Evolutionary conservation across 1,140 invertebrate genomes (phyloP).

Genomic region (Achroia grisella): DNA sequence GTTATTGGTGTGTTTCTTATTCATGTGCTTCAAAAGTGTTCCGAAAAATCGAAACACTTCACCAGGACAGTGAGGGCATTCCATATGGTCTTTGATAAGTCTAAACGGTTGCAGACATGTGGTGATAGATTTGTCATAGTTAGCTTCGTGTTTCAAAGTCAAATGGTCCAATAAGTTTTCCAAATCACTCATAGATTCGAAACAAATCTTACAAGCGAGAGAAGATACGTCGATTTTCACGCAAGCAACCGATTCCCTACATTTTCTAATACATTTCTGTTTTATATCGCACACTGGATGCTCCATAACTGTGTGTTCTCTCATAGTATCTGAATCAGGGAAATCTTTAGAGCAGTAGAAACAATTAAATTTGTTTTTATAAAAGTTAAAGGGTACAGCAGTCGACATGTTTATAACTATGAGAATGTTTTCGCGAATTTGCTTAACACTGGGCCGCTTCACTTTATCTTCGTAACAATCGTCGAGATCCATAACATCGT

Average conservation of each 20-base stretch:
- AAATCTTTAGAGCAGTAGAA: conserved; percentile 65
- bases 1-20: conserved; percentile 55
- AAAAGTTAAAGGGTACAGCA: conserved; percentile 62
- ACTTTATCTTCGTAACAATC: conserved; percentile 25
- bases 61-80: conserved; percentile 44
- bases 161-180: conserved; percentile 51
- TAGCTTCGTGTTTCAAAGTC: conserved; percentile 45
- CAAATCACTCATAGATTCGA: conserved; percentile 43
- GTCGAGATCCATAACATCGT: conserved; percentile 43
- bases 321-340: conserved; percentile 47
- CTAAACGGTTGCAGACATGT: conserved; percentile 56
- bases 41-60: conserved; percentile 60
- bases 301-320: conserved; percentile 48
- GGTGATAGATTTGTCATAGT: conserved; percentile 57
- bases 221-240: conserved; percentile 60
- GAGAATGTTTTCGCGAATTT: conserved; percentile 55
- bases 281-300: conserved; percentile 53
- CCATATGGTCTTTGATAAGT: conserved; percentile 55
- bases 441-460: conserved; percentile 54
- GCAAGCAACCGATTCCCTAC: conserved; percentile 48
- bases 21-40: conserved; percentile 58
- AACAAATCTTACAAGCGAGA: conserved; percentile 55
- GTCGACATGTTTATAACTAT: conserved; percentile 61
- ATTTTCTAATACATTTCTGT: conserved; percentile 54
- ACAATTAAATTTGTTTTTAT: conserved; percentile 63